Evolutionary conservation across 2,113 vertebrate genomes (phyloP), one percentile per base, ranked within the genome.

Genomic region (Melanotaenia duboulayi): DNA sequence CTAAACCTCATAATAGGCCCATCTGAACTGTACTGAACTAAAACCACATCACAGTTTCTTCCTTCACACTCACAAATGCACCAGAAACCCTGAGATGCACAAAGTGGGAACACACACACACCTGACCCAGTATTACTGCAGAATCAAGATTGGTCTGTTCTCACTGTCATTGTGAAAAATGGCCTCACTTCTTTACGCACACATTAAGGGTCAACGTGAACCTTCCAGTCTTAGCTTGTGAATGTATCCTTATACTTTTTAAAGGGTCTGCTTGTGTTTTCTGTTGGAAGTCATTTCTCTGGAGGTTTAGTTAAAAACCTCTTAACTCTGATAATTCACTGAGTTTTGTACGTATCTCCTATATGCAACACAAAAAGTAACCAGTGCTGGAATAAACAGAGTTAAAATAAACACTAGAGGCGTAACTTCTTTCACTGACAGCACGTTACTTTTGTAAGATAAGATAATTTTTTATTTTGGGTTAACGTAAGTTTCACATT

Each of bases 1-100:
- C 83, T 86, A 85, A 85, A 76, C 56, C 82, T 82, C 35, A 78
- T 24, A 42, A 82, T 73, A 56, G 74, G 55, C 39, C 64, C 76
- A 80, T 73, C 42, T 57, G 62, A 79, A 76, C 69, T 76, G 48
- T 44, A 61, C 56, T 44, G 28, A 71, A 56, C 49, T 70, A 80
- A 76, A 37, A 76, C 65, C 67, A 76, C 20, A 40, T 50, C 22
- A 22, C 68, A 70, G 71, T 73, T 63, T 77, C 77, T 79, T 72
- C 65, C 50, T 23, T 49, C 49, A 49, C 22, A 46, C 52, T 24
- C 11, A 65, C 35, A 65, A 46, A 12, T n/a, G 12, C 58, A 59
- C 65, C 55, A 60, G 25, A 65, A 20, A 55, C 40, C 65, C 54
- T 19, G 44, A 68, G 35, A n/a, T 12, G 11, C 10, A 12, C 5